Evolutionary conservation across 2,113 vertebrate genomes (phyloP), one percentile per base, ranked within the genome.

Genomic region (Bufo bufo): DNA sequence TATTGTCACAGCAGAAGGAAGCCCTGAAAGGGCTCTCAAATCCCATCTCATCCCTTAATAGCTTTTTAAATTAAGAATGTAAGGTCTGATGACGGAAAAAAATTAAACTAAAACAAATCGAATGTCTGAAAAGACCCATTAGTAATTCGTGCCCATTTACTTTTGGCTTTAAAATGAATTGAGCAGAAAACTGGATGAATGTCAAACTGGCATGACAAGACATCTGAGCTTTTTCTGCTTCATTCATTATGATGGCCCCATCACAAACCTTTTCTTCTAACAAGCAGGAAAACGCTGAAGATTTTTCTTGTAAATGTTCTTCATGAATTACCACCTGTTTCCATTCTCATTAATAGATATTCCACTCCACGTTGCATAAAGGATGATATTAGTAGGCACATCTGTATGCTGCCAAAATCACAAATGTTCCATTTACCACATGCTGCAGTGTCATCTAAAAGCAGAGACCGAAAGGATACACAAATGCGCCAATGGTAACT

Each of bases 51-150:
- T 50, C 13, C 77, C 49, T 43, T 71, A 87, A 87, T 87, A 58
- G 85, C 77, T 52, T 87, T 87, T 87, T 71, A 87, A 87, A 87
- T 87, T 87, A 87, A 81, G 50, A 87, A 80, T 87, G 77, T 63
- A 80, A 47, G 49, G 85, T 56, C 77, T 56, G 77, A 80, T 87
- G 61, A 65, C 16, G 52, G 61, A 47, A 86, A 86, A 33, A 86
- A 86, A 71, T 71, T 80, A 80, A 79, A 87, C 77, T 80, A 52
- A 71, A 87, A 87, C 59, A 87, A 87, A 80, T 71, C 8, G n/a
- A 78, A 80, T 71, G 52, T 74, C 69, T 74, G 52, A 85, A 80
- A 79, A 80, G 59, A 86, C 43, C 74, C 85, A 78, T 86, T 66
- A 49, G 47, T 63, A 47, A 23, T 63, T 45, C 50, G 23, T 47